Evolutionary conservation across 2,113 vertebrate species (phyloP).

Genomic region (Psilopogon haemacephalus): DNA sequence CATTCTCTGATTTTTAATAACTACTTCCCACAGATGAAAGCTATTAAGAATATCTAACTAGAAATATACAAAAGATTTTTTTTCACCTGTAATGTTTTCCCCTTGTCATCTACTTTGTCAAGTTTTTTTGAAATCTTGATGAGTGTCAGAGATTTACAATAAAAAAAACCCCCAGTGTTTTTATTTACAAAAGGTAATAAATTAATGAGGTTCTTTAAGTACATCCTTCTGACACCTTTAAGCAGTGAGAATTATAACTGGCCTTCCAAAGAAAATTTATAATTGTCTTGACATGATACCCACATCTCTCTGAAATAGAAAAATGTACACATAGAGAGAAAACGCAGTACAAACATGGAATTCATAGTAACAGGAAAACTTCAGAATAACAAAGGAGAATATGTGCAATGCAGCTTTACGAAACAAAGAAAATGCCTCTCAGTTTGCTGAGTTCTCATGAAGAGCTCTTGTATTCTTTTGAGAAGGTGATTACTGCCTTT

Average conservation of each 20-base stretch:
- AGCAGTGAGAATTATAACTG: neutral
- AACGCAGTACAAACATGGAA: neutral
- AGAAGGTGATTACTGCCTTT: constrained; percentile 28
- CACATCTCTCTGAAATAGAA: neutral
- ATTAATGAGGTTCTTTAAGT: constrained; percentile 28
- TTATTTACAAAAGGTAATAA: constrained; percentile 33
- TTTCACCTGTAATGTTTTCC: constrained; percentile 15
- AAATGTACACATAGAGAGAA: neutral
- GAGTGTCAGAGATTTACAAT: neutral
- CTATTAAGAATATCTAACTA: neutral
- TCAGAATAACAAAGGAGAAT: neutral
- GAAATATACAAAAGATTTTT: constrained; percentile 26
- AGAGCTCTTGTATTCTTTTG: neutral
- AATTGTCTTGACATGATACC: neutral
- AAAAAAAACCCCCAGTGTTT: neutral
- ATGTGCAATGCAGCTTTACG: neutral
- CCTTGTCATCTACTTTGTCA: neutral
- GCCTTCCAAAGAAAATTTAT: neutral
- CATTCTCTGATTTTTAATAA: constrained; percentile 9
- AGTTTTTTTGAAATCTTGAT: constrained; percentile 19
- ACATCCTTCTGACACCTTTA: neutral
- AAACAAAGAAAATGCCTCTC: neutral
- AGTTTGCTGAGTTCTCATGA: neutral
- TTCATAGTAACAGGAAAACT: neutral
- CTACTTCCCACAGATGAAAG: neutral